Conservation (phyloP, 2,113 vertebrate species). For the Cercopithecus mona region DNA sequence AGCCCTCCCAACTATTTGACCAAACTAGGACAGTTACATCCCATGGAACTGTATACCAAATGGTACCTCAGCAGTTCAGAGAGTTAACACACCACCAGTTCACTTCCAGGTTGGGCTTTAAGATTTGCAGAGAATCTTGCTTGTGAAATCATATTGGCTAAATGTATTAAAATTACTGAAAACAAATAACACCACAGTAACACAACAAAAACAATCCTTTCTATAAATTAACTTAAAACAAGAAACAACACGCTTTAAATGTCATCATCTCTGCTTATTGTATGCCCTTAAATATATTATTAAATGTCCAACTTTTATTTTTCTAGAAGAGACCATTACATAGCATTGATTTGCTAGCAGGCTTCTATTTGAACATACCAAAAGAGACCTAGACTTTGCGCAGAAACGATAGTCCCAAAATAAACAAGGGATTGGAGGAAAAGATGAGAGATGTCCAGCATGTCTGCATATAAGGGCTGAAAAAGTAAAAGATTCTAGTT, state of each 20-base stretch:
- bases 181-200: neutral
- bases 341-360: conserved; percentile 51
- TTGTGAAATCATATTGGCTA: neutral
- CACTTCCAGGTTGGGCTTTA: neutral
- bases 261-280: neutral
- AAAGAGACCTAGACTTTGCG: conserved; percentile 50
- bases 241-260: neutral
- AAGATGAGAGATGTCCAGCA: neutral
- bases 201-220: neutral
- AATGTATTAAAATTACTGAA: neutral
- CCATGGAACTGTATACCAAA: neutral
- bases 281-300: conserved; percentile 33
- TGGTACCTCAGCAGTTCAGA: neutral
- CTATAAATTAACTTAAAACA: conserved; percentile 17
- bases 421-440: neutral
- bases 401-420: neutral
- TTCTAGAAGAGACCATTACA: conserved; percentile 32
- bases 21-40: neutral
- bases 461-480: neutral
- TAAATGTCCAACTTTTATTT: conserved; percentile 46
- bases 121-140: conserved; percentile 26
- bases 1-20: neutral
- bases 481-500: neutral
- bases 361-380: conserved; percentile 20
- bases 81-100: neutral